phyloP scores from a whole-genome alignment of 92 coral and sea anemone genomes.

The Phenganax marumi region DNA sequence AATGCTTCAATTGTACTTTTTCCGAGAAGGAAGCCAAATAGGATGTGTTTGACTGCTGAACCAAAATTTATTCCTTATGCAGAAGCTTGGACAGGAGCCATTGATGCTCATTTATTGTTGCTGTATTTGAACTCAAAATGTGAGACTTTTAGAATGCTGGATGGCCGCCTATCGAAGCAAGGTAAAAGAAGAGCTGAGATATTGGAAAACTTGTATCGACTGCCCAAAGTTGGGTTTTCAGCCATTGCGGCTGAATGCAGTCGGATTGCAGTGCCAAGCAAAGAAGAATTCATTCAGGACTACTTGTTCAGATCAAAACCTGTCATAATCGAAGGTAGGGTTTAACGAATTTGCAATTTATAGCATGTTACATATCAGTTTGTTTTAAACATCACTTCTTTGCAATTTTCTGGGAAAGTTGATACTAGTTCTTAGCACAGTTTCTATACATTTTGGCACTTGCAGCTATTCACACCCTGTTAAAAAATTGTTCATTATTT shows the following conservation, averaged over 20 bases:
- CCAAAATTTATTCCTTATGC: slow-evolving; percentile 18
- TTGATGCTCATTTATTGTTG: slow-evolving; percentile 52
- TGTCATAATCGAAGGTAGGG: slow-evolving; percentile 76
- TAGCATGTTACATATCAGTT: not conserved
- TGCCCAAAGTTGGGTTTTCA: slow-evolving; percentile 42
- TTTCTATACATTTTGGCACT: too few species aligned
- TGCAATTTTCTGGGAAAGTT: not conserved
- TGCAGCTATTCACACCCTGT: too few species aligned
- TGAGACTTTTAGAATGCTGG: slow-evolving; percentile 56
- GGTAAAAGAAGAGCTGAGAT: slow-evolving; percentile 53
- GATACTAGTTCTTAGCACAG: too few species aligned
- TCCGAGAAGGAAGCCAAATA: slow-evolving; percentile 54
- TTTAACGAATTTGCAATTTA: not conserved
- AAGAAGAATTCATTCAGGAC: slow-evolving; percentile 64
- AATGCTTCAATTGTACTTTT: slow-evolving; percentile 51
- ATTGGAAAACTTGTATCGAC: slow-evolving; percentile 60
- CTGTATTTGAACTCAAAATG: slow-evolving; percentile 64
- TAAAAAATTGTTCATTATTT: too few species aligned
- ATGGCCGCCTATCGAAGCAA: slow-evolving; percentile 58
- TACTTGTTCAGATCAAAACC: slow-evolving; percentile 74
- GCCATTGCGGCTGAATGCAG: slow-evolving; percentile 62
- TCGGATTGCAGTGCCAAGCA: slow-evolving; percentile 65
- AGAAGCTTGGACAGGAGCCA: slow-evolving; percentile 39
- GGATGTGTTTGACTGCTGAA: slow-evolving; percentile 58
- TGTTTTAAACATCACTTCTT: not conserved